Evolutionary conservation across 92 coral and sea anemone species (phyloP), one percentile per base, ranked within the genome.

Genomic region (Actinostola sp.): DNA sequence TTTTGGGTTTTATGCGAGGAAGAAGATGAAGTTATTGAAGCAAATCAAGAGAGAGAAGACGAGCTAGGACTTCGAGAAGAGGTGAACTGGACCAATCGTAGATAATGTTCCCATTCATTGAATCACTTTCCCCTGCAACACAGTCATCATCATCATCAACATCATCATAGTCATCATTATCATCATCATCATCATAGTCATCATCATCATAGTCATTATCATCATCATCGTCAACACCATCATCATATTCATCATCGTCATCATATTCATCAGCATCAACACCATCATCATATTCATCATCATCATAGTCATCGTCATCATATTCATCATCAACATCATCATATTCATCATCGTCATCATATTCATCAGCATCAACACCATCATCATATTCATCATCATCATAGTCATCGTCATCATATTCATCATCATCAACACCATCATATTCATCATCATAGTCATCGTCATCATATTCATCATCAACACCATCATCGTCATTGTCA

Each of bases 1-100:
- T 84, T 75, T 61, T 77, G 88, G 90, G 87, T 85, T 38, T 55
- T 77, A 27, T 14, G 57, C 15, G 78, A 39, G 35, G 68, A 36
- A 30, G 85, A 80, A 20, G 70, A 56, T 39, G 83, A 89, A 27
- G 65, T 24, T 19, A 44, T 29, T 25, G 17, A 42, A 10, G 74
- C 29, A 19, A 72, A 84, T 1, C 84, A 60, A 6, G 30, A 39
- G 1, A 64, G 46, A 31, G 76, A 71, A n/a, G 85, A 78, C 21
- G 57, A 57, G 29, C 17, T 34, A 19, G 80, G 48, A 26, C 72
- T 48, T 24, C 34, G 67, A 50, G 41, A 72, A 60, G 78, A 72
- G 78, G 78, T 72, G 31, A 64, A 60, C 39, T 16, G 15, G 27
- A 24, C 4, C 4, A 50, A 50, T 5, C 6, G 34, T 2, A 36